Evolutionary conservation across 2,797 vertebrate species (phyloP).

Genomic region (Limosa lapponica): DNA sequence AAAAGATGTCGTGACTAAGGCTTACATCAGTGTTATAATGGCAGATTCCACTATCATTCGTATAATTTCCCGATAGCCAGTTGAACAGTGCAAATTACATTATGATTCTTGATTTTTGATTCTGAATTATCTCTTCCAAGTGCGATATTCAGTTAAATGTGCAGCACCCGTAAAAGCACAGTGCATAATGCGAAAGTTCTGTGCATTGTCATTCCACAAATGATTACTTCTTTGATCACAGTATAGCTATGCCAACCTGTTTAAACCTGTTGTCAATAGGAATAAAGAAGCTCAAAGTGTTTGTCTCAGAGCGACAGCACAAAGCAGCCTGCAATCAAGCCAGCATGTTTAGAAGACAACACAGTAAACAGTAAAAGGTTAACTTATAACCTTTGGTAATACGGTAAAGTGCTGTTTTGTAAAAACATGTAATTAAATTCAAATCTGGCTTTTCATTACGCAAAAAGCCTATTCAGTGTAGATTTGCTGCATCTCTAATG

Average conservation of each 20-base stretch:
- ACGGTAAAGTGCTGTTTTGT: background rate
- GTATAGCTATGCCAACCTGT: background rate
- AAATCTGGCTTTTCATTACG: constrained; percentile 5
- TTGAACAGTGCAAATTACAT: constrained; percentile 20
- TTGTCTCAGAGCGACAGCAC: constrained; percentile 10
- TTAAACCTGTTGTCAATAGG: constrained; percentile 32
- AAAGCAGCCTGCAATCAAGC: constrained; percentile 26
- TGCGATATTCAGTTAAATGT: background rate
- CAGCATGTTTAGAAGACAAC: background rate
- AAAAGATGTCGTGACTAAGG: background rate
- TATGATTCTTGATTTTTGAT: constrained; percentile 14
- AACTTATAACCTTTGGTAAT: constrained; percentile 15
- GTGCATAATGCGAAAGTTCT: background rate
- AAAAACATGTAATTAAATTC: constrained; percentile 32
- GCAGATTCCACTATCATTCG: background rate
- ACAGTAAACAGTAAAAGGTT: constrained; percentile 26
- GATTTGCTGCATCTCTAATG: background rate
- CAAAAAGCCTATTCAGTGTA: background rate
- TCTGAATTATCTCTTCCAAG: background rate
- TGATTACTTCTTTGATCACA: constrained; percentile 38
- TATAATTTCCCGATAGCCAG: constrained; percentile 35
- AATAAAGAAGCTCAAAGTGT: constrained; percentile 39
- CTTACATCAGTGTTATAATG: constrained; percentile 4
- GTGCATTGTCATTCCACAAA: background rate
- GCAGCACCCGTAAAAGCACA: background rate